These are phyloP conservation scores for Eclectus roratus DNA, from an alignment of 2,113 vertebrate genomes.

Conservation along the genomic window DNA sequence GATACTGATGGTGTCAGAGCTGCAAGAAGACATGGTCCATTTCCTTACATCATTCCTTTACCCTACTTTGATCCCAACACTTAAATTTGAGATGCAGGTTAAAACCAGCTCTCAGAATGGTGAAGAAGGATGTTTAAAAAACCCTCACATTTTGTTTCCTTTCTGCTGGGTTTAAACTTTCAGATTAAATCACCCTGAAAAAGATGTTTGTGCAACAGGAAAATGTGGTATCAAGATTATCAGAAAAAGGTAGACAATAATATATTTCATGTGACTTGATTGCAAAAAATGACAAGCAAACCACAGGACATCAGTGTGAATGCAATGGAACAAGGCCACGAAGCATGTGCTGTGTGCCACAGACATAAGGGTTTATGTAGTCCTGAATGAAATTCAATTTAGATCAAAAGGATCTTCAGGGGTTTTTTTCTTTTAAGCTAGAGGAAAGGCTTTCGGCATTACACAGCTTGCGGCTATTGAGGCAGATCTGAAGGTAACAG, in stretches of 20 bases:
- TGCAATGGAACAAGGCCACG: slow-evolving; percentile 11
- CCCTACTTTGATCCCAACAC: background rate
- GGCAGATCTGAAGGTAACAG: slow-evolving; percentile 29
- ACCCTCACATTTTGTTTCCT: slow-evolving; percentile 58
- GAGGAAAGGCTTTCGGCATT: slow-evolving; percentile 20
- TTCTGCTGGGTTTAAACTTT: slow-evolving; percentile 51
- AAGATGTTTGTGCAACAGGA: slow-evolving; percentile 79
- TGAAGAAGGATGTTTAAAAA: slow-evolving; percentile 34
- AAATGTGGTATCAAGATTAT: slow-evolving; percentile 76
- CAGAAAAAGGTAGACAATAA: slow-evolving; percentile 70
- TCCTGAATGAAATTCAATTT: slow-evolving; percentile 38
- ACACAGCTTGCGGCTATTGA: slow-evolving; percentile 44
- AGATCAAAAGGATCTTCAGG: slow-evolving; percentile 27
- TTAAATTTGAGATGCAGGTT: slow-evolving; percentile 52
- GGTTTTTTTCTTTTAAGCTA: background rate
- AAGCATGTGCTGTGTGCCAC: background rate
- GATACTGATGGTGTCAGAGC: background rate
- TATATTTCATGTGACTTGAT: slow-evolving; percentile 63
- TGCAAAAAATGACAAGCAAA: slow-evolving; percentile 47
- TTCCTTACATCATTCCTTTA: background rate
- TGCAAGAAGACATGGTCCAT: background rate
- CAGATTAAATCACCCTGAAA: slow-evolving; percentile 66
- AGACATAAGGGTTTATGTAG: background rate
- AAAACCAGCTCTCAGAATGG: slow-evolving; percentile 18
- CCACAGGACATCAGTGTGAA: background rate